Evolutionary conservation across 2,797 vertebrate genomes (phyloP), one percentile per base, ranked within the genome.

Genomic region (Danio albolineatus): DNA sequence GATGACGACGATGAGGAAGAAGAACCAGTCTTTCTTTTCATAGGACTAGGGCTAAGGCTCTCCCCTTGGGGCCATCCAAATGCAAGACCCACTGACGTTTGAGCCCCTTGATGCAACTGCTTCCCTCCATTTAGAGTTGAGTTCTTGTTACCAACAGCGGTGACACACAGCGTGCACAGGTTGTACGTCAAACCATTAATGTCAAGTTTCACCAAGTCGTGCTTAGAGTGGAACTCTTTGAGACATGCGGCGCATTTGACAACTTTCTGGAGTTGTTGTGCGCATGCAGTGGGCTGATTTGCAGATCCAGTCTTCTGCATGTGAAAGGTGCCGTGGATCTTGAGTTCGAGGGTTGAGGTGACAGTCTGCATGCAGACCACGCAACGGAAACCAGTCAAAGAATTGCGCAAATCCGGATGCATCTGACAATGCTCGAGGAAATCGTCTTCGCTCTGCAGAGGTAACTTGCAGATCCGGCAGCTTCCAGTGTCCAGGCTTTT

Each of bases 331-430:
- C 98, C 98, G 0, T 99, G 98, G 88, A 99, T 99, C 94, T 98
- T 99, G 79, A 99, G 95, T 89, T 99, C 98, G 90, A 99, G 92
- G 4, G 98, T 98, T 81, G 98, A 99, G 56, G 98, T 99, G 88
- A 99, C 98, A 0, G 98, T 99, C 92, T 99, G 98, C 98, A 99
- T 99, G 93, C 98, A 99, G 61, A 99, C 98, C 75, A 99, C 98
- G 28, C 98, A 99, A 81, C 98, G 97, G 86, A 99, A 99, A 76
- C 98, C 98, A 0, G 98, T 99, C 84, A 99, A 93, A 61, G 98
- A 99, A 89, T 99, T 99, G 88, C 97, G 94, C 87, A 99, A 91
- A 89, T 99, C 97, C 28, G 98, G 98, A 89, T 99, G 98, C 97
- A 99, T 96, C 89, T 99, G 98, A 91, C 98, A 99, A 83, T 99